Conservation (phyloP, 1,140 invertebrate species). For the Agrilus planipennis region DNA sequence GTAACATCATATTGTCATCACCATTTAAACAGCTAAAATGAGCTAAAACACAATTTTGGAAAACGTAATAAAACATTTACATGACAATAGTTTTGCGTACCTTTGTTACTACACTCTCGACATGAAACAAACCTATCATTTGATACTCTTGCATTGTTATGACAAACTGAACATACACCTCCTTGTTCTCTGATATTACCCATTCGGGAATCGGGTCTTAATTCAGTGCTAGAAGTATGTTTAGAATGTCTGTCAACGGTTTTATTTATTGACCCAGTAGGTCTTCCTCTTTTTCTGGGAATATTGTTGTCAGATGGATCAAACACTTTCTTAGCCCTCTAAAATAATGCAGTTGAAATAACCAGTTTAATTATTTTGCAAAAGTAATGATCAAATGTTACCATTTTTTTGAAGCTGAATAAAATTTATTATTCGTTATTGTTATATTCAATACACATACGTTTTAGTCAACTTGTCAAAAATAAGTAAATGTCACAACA, state of each 20-base stretch:
- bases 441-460: too few species aligned
- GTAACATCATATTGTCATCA: constrained; percentile 48
- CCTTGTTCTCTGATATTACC: constrained; percentile 38
- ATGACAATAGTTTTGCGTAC: constrained; percentile 35
- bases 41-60: constrained; percentile 40
- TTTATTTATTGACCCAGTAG: constrained; percentile 45
- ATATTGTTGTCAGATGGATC: constrained; percentile 67
- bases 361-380: too few species aligned
- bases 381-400: too few species aligned
- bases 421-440: too few species aligned
- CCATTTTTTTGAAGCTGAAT: too few species aligned
- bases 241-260: constrained; percentile 37
- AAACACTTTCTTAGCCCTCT: constrained; percentile 58
- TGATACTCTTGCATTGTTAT: constrained; percentile 42
- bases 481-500: too few species aligned
- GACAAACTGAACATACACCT: constrained; percentile 45
- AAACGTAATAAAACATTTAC: neutral
- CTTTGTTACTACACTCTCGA: constrained; percentile 67
- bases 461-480: too few species aligned
- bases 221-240: constrained; percentile 22
- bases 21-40: constrained; percentile 53
- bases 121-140: constrained; percentile 61
- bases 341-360: constrained; percentile 3
- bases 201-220: constrained; percentile 28
- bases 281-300: constrained; percentile 51